Percentiles rank a stretch among this genome's conserved stretches.
Evolutionary conservation across 2,113 vertebrate species (phyloP).

Genomic region (Chaenocephalus aceratus): DNA sequence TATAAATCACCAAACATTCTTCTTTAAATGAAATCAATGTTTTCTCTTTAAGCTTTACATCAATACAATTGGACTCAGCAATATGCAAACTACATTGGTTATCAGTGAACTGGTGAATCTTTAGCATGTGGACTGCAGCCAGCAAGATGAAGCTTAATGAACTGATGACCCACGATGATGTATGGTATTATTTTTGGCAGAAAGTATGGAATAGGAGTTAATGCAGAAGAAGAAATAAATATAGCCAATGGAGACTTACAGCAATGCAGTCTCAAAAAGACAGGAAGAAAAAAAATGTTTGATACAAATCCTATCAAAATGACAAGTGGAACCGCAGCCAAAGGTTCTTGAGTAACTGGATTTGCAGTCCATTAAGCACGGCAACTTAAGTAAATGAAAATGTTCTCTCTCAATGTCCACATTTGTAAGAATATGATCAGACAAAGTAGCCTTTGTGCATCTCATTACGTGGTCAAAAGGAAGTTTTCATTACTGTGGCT

Average conservation of each 20-base stretch:
- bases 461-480: slow-evolving; percentile 30
- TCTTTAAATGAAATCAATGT: too few relatives aligned
- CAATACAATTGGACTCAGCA: too few relatives aligned
- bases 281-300: slow-evolving; percentile 2
- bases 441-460: slow-evolving; percentile 21
- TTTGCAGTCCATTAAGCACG: slow-evolving; percentile 60
- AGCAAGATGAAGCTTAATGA: too few relatives aligned
- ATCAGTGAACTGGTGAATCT: too few relatives aligned
- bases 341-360: slow-evolving; percentile 49
- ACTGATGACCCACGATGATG: too few relatives aligned
- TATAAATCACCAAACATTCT: too few relatives aligned
- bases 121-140: too few relatives aligned
- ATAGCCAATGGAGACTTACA: background rate
- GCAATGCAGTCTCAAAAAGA: slow-evolving; percentile 10
- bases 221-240: slow-evolving; percentile 26
- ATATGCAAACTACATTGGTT: too few relatives aligned
- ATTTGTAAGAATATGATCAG: slow-evolving; percentile 43
- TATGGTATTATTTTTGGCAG: too few relatives aligned
- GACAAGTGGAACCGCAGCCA: slow-evolving; percentile 22
- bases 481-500: background rate
- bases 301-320: slow-evolving; percentile 49
- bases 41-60: too few relatives aligned
- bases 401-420: background rate
- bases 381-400: slow-evolving; percentile 54
- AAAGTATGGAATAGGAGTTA: background rate